A percentile compares a stretch with the other conserved stretches of the same genome.
Evolutionary conservation across 2,797 vertebrate genomes (phyloP).

Genomic region (Myotis vivesi): DNA sequence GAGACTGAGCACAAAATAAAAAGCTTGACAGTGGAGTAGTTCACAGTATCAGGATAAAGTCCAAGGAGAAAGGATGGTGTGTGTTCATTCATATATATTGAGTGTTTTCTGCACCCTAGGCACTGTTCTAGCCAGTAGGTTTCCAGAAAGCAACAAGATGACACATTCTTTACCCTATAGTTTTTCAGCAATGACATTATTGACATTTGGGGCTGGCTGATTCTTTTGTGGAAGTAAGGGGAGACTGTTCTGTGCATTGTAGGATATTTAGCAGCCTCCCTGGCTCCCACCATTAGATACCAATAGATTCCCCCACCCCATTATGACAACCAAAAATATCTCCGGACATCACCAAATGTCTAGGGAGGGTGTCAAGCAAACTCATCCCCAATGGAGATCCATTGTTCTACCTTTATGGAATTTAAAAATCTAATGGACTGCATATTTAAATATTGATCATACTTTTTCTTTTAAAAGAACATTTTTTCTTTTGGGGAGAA

Average conservation of each 20-base stretch:
- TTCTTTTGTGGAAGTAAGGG: neutral
- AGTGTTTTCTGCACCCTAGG: neutral
- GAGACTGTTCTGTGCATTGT: neutral
- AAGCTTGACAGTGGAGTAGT: neutral
- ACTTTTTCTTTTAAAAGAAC: constrained; percentile 19
- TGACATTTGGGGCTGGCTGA: neutral
- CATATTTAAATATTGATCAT: constrained; percentile 29
- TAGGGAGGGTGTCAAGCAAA: neutral
- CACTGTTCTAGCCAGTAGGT: neutral
- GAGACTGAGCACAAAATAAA: constrained; percentile 3
- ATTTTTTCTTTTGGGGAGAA: neutral
- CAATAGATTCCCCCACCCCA: neutral
- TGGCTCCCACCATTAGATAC: neutral
- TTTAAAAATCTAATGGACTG: constrained; percentile 30
- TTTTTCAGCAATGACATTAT: neutral
- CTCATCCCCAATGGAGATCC: neutral
- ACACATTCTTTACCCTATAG: neutral
- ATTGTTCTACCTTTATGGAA: neutral
- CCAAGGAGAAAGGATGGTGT: neutral
- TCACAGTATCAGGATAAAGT: constrained; percentile 3
- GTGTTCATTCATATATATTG: constrained; percentile 1
- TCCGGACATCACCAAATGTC: neutral
- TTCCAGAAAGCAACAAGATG: constrained; percentile 1
- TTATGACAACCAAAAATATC: constrained; percentile 18
- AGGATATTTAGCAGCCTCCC: neutral